Evolutionary conservation across 2,888 invertebrate genomes (phyloP), one percentile per base, ranked within the genome.

Genomic region (Chalcis sispes): DNA sequence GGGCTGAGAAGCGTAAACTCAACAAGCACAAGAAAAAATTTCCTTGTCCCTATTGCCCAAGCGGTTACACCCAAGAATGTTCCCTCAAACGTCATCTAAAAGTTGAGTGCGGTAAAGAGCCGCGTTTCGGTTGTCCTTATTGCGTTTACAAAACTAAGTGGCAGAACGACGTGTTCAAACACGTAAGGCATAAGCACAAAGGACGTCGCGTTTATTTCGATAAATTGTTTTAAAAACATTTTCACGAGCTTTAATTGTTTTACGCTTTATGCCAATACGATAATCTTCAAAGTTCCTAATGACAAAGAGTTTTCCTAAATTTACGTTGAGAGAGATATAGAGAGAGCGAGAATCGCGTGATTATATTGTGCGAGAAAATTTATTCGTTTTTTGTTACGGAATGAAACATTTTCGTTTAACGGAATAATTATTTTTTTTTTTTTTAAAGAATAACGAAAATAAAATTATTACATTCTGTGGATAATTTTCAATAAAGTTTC

Each of bases 71-170:
- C 1, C 15, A n/a, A 5, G 58, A 46, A 7, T 2, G 15, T 0
- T 23, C 48, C 0, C 20, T 72, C 10, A 18, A 29, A 1, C 65
- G 15, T 8, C 72, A 72, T n/a, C 15, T 59, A 0, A 48, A 42
- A 7, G 15, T n/a, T 40, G 66, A 36, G 74, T 89, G 89, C 74
- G 88, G 88, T 1, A 84, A 86, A 75, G 79, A 83, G 64, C 88
- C 88, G 1, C 82, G 85, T 48, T 89, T 87, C 78, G 83, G 84
- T 59, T 89, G 89, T 78, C 88, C 88, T 0, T 85, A 87, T 59
- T 89, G 89, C 65, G 74, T 80, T 48, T 86, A 88, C 72, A 82
- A 84, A 13, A 85, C 87, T 15, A 87, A 84, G 70, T 85, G 88
- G 42, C 81, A 85, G 0, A 85, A 86, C 4, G 84, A 85, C 65